A percentile compares a stretch with the other conserved stretches of the same genome.
phyloP scores from a whole-genome alignment of 1,140 invertebrate species.

The Sitophilus oryzae region DNA sequence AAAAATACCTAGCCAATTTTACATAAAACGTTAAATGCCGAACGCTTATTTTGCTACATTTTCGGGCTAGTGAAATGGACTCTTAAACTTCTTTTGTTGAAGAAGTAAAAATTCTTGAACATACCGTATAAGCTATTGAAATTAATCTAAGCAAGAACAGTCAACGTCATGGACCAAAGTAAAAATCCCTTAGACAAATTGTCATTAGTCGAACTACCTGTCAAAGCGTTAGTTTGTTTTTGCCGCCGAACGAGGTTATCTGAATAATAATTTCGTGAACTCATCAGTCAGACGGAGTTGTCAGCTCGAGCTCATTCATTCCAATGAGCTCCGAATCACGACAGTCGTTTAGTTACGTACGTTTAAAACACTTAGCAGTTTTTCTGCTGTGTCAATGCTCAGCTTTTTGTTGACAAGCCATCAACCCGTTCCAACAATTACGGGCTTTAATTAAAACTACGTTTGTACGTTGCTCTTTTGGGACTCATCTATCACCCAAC shows the following conservation, averaged over 20 bases:
- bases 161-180: background rate
- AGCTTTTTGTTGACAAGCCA: conserved; percentile 34
- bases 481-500: conserved; percentile 44
- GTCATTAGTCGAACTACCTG: background rate
- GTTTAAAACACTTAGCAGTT: conserved; percentile 33
- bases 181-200: background rate
- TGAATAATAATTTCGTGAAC: conserved; percentile 10
- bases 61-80: no score
- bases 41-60: no score
- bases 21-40: no score
- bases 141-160: background rate
- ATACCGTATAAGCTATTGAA: no score
- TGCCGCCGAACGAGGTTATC: conserved; percentile 3
- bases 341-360: conserved; percentile 34
- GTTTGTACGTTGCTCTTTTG: conserved; percentile 40
- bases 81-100: no score
- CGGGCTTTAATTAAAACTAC: conserved; percentile 46
- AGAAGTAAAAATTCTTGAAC: no score
- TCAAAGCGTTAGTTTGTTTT: background rate
- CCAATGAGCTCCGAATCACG: conserved; percentile 34
- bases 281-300: background rate
- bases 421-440: conserved; percentile 41
- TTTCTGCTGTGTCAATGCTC: conserved; percentile 32
- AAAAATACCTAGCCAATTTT: no score
- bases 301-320: conserved; percentile 28